Evolutionary conservation across 2,888 invertebrate genomes (phyloP), one percentile per base, ranked within the genome.

Genomic region (Notodonta dromedarius): DNA sequence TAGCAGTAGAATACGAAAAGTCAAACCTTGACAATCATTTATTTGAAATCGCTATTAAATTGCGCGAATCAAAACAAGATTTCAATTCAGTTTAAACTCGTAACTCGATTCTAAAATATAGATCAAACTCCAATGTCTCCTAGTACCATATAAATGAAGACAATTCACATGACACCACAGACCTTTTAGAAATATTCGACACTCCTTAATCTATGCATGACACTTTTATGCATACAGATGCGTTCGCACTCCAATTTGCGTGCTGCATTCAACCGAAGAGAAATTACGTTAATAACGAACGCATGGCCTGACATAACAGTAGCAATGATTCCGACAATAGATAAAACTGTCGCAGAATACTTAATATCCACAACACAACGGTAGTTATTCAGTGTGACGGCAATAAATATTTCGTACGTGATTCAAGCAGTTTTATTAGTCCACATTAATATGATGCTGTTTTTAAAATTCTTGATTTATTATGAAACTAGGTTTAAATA

Each of bases 301-400:
- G 42, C 42, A 4, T 35, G 5, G 46, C 13, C n/a, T 46, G 46
- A 46, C 46, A 46, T 46, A 46, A 46, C n/a, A 46, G 46, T 46
- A 6, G 46, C 46, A 46, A 13, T n/a, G n/a, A n/a, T 46, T n/a
- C 46, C 46, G 46, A 46, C 46, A 46, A 14, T 51, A 52, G 35
- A 58, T 51, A 51, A 40, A 58, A 14, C 12, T n/a, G 46, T n/a
- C n/a, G 46, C 46, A 46, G 46, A 46, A 46, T 46, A 46, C 46
- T 11, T 46, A 46, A 46, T 46, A 50, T 50, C 24, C 24, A 24
- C 24, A 24, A 24, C 5, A 16, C 50, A 50, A 50, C 50, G 46
- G 46, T 46, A 46, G 46, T 4, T 13, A 46, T 2, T 4, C 5
- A 5, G 13, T 50, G 16, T 50, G 50, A 50, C 16, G 16, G 50